Evolutionary conservation across 2,888 invertebrate genomes (phyloP).

Genomic region (Horisme vitalbata): DNA sequence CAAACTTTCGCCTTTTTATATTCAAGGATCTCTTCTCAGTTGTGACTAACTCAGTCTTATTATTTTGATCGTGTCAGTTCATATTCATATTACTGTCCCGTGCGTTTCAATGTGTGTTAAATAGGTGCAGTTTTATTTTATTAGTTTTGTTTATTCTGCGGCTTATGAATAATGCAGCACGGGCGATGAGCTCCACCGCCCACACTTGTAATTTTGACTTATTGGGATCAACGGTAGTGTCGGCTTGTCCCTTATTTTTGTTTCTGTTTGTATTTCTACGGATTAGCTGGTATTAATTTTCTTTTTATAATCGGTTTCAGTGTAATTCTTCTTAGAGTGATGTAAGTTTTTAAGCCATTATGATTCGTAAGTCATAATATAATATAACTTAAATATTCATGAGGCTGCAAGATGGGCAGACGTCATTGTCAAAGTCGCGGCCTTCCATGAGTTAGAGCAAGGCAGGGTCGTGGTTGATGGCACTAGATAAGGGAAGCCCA

Average conservation of each 20-base stretch:
- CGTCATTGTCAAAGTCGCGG: too few relatives aligned
- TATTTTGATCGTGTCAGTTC: neutral
- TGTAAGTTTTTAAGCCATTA: too few relatives aligned
- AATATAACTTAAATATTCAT: too few relatives aligned
- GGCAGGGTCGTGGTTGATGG: too few relatives aligned
- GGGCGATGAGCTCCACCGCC: conserved; percentile 61
- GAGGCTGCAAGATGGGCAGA: too few relatives aligned
- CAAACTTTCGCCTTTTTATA: too few relatives aligned
- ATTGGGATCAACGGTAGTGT: conserved; percentile 46
- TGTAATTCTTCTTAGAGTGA: too few relatives aligned
- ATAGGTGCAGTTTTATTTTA: conserved; percentile 55
- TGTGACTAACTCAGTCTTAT: neutral
- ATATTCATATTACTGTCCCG: conserved; percentile 10
- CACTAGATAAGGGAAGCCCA: too few relatives aligned
- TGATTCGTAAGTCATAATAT: too few relatives aligned
- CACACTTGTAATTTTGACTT: conserved; percentile 68
- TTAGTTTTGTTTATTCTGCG: conserved; percentile 12
- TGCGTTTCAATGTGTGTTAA: conserved; percentile 36
- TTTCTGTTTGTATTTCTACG: conserved; percentile 1
- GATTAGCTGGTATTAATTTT: neutral
- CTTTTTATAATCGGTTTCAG: neutral
- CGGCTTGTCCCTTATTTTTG: conserved; percentile 16
- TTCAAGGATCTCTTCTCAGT: neutral
- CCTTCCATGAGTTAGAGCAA: too few relatives aligned
- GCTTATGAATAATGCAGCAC: conserved; percentile 60